phyloP scores from a whole-genome alignment of 2,797 vertebrate genomes.

The Alca torda region DNA sequence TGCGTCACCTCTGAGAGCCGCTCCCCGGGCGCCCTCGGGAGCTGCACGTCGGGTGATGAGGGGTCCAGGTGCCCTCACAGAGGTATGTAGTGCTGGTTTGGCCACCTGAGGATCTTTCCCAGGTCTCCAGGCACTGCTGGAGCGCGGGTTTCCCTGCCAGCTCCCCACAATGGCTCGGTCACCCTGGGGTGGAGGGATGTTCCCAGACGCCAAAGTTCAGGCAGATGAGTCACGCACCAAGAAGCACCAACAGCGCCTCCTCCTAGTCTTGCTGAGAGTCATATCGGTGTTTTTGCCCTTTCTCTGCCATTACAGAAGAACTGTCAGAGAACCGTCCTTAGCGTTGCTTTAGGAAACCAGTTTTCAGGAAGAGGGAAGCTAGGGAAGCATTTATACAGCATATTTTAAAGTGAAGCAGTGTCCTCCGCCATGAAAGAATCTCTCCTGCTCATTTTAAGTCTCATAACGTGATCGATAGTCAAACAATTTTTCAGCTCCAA shows the following conservation, averaged over 20 bases:
- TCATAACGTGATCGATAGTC: not conserved
- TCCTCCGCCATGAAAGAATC: not conserved
- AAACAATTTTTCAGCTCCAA: not conserved
- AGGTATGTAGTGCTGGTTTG: not conserved
- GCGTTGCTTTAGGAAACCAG: not conserved
- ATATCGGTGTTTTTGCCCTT: not conserved
- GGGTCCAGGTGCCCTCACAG: not conserved
- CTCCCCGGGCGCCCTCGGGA: rapidly evolving
- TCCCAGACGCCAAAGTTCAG: not conserved
- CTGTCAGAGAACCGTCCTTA: not conserved
- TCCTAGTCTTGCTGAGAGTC: not conserved
- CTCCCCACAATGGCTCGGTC: not conserved
- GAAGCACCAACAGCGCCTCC: no score
- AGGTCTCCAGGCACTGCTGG: not conserved
- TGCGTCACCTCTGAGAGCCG: rapidly evolving
- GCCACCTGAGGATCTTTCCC: not conserved
- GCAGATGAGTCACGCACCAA: not conserved
- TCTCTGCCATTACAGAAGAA: not conserved
- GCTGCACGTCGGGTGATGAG: rapidly evolving
- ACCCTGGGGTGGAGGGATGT: no score
- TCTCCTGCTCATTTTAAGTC: not conserved
- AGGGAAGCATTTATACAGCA: not conserved
- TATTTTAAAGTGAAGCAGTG: not conserved
- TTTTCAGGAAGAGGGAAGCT: not conserved
- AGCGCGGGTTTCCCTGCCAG: not conserved